A percentile compares a stretch with the other conserved stretches of the same genome.
Conservation (phyloP, 2,888 invertebrate species). For the Caenorhabditis macrosperma region DNA sequence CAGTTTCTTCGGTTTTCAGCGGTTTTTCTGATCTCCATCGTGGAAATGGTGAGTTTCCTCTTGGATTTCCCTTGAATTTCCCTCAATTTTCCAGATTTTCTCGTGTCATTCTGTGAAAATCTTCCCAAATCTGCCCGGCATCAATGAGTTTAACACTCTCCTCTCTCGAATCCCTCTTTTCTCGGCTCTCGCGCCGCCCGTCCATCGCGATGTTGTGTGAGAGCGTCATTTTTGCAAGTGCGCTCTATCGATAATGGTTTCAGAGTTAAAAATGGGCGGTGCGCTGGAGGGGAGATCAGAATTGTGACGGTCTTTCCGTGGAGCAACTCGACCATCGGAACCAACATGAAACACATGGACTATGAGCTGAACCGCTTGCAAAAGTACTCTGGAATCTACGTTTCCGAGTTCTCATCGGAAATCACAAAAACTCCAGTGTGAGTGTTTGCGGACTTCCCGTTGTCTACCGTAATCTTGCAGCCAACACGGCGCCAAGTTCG, state of each 20-base stretch:
- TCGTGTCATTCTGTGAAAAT: conserved; percentile 41
- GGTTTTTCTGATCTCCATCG: not conserved
- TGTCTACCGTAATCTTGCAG: conserved; percentile 5
- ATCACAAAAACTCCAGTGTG: conserved; percentile 30
- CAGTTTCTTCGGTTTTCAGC: not conserved
- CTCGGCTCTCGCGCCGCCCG: conserved; percentile 21
- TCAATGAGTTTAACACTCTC: conserved; percentile 28
- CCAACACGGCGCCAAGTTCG: conserved; percentile 13
- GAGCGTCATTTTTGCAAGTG: not conserved
- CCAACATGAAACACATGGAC: conserved; percentile 42
- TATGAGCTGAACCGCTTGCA: conserved; percentile 37
- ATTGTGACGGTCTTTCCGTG: conserved; percentile 29
- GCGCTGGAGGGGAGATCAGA: conserved; percentile 49
- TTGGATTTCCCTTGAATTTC: not conserved
- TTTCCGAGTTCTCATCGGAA: conserved; percentile 36
- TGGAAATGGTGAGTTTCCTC: not conserved
- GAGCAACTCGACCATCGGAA: conserved; percentile 13
- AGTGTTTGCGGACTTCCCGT: not conserved
- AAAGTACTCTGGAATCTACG: conserved; percentile 51
- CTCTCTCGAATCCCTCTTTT: conserved; percentile 26
- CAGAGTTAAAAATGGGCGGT: conserved; percentile 42
- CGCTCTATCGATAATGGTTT: not conserved
- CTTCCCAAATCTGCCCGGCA: conserved; percentile 18
- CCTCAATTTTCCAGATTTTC: not conserved
- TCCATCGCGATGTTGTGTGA: conserved; percentile 30